Evolutionary conservation across 2,113 vertebrate genomes (phyloP).

Genomic region (Crotalus tigris): DNA sequence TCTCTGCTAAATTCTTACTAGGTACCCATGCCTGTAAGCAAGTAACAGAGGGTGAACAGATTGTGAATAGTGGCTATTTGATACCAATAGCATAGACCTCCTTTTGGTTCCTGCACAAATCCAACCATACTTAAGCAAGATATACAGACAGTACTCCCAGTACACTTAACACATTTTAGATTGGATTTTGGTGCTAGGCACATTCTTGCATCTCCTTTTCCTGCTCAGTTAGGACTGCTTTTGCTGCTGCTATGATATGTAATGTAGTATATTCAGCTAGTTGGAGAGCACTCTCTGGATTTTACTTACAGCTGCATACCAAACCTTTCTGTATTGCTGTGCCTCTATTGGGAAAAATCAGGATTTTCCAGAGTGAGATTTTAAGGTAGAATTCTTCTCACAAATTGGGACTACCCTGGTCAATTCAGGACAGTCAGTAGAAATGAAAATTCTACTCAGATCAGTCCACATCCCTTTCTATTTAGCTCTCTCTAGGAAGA

Average conservation of each 20-base stretch:
- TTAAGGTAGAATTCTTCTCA: background rate
- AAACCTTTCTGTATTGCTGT: background rate
- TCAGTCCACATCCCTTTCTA: background rate
- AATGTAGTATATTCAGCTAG: background rate
- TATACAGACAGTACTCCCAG: background rate
- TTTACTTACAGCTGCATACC: background rate
- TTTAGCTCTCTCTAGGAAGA: background rate
- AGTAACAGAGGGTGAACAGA: background rate
- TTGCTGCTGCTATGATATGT: background rate
- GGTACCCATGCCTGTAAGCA: background rate
- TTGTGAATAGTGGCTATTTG: background rate
- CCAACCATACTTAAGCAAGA: background rate
- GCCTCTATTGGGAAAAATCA: background rate
- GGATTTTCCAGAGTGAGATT: background rate
- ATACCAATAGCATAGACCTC: background rate
- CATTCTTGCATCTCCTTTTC: background rate
- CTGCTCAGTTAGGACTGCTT: background rate
- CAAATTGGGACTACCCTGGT: background rate
- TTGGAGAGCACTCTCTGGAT: background rate
- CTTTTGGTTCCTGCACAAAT: background rate
- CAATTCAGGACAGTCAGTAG: background rate
- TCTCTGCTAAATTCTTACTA: background rate
- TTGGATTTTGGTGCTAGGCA: background rate
- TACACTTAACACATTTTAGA: background rate
- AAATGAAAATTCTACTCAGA: background rate